Conservation (phyloP, 2,797 vertebrate genomes). For the Anabas testudineus region DNA sequence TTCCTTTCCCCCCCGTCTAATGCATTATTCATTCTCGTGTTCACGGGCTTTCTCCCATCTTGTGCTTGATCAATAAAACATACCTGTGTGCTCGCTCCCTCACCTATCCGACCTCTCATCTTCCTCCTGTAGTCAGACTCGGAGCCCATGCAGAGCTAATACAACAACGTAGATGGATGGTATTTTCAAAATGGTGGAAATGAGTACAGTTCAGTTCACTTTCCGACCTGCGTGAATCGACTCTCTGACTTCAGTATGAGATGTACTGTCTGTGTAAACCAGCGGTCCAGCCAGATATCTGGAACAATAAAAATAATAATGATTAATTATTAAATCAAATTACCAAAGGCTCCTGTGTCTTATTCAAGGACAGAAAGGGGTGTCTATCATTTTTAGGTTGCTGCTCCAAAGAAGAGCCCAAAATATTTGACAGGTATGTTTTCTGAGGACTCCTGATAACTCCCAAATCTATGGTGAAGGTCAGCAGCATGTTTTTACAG, state of each 20-base stretch:
- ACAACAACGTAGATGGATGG: constrained; percentile 59
- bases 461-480: not conserved
- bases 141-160: constrained; percentile 53
- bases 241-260: constrained; percentile 34
- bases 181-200: constrained; percentile 54
- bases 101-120: constrained; percentile 55
- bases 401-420: not conserved
- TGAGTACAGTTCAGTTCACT: constrained; percentile 41
- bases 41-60: constrained; percentile 63
- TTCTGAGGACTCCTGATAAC: too few species aligned
- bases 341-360: too few species aligned
- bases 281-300: not conserved
- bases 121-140: constrained; percentile 47
- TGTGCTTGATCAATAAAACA: constrained; percentile 80
- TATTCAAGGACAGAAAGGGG: too few species aligned
- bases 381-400: not conserved
- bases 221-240: constrained; percentile 25
- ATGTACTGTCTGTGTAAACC: constrained; percentile 16
- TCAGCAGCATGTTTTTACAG: not conserved
- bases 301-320: not conserved
- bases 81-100: constrained; percentile 67
- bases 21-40: constrained; percentile 80
- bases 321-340: too few species aligned
- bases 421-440: constrained; percentile 7
- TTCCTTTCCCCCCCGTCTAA: constrained; percentile 32